Base-by-base conservation (phyloP, 1,140 invertebrate species). In the Drosophila leontia region DNA sequence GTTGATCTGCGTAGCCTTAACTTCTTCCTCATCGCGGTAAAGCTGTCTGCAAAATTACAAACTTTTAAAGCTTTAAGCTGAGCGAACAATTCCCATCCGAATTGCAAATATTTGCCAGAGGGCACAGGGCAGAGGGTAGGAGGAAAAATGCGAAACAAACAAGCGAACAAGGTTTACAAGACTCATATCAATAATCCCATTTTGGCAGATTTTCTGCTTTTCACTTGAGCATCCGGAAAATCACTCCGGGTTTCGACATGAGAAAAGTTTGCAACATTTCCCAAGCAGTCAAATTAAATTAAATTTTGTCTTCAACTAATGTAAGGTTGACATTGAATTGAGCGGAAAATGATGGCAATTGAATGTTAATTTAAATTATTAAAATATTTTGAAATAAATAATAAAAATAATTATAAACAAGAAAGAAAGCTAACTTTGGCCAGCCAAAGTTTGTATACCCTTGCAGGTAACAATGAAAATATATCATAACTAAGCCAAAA, bases 111-210 rank as follows among this genome's bases (percentile, higher is more conserved):
- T 82, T 79, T 76, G 51, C 55, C n/a, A 15, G 12, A 4, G 13
- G 19, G 15, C 7, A 9, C 13, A 23, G n/a, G 13, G 13, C 17
- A 9, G 23, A 11, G 9, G 6, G 12, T 29, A 17, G 4, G 34
- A 11, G 12, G 8, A 17, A 48, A 19, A 59, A 55, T 56, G 45
- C n/a, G 39, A 56, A 64, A 42, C 63, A 70, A 53, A 41, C 37
- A 69, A 57, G 45, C 45, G 37, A 37, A 70, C 56, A 42, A 19
- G 55, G 67, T 63, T 84, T 88, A 88, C 68, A 83, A 42, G 60
- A 34, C 65, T 80, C 84, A 88, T 87, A 87, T 88, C 83, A 88
- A 87, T 88, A 87, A 88, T 87, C 83, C 84, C 78, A 88, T 87
- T 87, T 78, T 67, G 63, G 44, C 35, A 72, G 69, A 72, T 72